Percentiles rank a stretch among this genome's conserved stretches.
Evolutionary conservation across 2,888 invertebrate genomes (phyloP).

Genomic region (Stenchaetothrips biformis): DNA sequence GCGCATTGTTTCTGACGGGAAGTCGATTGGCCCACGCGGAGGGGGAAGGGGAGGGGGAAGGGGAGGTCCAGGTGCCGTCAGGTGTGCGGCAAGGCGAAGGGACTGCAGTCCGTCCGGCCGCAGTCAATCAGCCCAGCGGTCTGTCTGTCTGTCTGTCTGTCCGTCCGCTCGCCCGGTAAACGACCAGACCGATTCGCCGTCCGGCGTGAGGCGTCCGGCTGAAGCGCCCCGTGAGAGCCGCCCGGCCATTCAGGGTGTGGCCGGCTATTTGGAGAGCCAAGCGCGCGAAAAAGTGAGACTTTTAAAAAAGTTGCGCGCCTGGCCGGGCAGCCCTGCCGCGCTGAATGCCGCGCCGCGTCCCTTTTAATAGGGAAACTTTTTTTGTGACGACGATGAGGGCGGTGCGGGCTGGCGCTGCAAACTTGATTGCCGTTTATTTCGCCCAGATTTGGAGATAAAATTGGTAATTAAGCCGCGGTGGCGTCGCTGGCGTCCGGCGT

Average conservation of each 20-base stretch:
- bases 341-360: not conserved
- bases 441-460: constrained; percentile 21
- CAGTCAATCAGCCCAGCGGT: too few relatives aligned
- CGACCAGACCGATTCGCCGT: too few relatives aligned
- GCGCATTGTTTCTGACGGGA: too few relatives aligned
- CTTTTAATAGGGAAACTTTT: constrained; percentile 11
- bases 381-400: not conserved
- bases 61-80: too few relatives aligned
- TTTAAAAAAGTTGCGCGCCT: not conserved
- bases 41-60: too few relatives aligned
- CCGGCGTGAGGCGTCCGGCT: too few relatives aligned
- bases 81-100: too few relatives aligned
- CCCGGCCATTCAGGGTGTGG: not conserved
- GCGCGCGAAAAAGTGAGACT: not conserved
- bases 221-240: not conserved
- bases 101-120: too few relatives aligned
- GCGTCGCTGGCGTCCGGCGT: not conserved
- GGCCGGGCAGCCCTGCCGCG: not conserved
- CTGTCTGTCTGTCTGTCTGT: too few relatives aligned
- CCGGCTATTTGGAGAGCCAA: too few relatives aligned
- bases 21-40: too few relatives aligned
- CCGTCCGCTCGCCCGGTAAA: too few relatives aligned
- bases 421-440: constrained; percentile 8
- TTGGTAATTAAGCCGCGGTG: not conserved
- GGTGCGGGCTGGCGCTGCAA: not conserved